Base-by-base conservation (phyloP, 1,140 invertebrate species). In the Schmidtea mediterranea region DNA sequence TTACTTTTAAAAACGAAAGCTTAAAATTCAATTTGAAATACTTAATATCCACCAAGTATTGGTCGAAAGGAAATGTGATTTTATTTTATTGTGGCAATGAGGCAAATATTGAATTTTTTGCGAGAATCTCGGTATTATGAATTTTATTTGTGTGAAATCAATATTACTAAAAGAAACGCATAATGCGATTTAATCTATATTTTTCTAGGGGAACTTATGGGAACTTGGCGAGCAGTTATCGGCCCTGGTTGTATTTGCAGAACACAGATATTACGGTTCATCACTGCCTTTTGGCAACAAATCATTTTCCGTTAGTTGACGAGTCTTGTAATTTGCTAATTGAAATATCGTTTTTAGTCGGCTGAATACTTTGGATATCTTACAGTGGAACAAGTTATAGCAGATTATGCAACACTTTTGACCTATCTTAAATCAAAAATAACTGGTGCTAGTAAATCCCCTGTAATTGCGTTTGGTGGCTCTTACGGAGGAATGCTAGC, bases 51-150 rank as follows among this genome's bases (percentile, higher is more conserved):
- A 75, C 80, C 52, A 73, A 75, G 36, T 63, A 57, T 49, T 63
- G 61, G 72, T 57, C 62, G 40, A 32, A 32, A 6, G 57, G 55
- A 12, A 63, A 67, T 36, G 82, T 84, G 1, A 82, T 94, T 53
- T 86, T 90, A 61, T 89, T 94, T 60, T 97, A 95, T 58, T 82
- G 84, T 12, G 89, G 89, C 54, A 95, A 95, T 71, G 89, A 97
- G 63, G 89, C 86, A 49, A 73, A 76, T 55, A 87, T 95, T 52
- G 76, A 80, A 59, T 65, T 72, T 53, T 95, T 95, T 68, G 80
- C 79, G 3, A 69, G 86, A 57, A 90, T 92, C 66, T 83, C 82
- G 1, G 76, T 76, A 58, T 32, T 32, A 32, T 6, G 3, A 32
- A 32, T 32, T 32, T 10, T 32, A 32, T 32, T 32, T 32, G 5